Percentiles rank a stretch among this genome's conserved stretches.
These are phyloP conservation scores for Cyanoramphus novaezelandiae DNA, from an alignment of 2,113 vertebrate genomes.

Conservation along the genomic window DNA sequence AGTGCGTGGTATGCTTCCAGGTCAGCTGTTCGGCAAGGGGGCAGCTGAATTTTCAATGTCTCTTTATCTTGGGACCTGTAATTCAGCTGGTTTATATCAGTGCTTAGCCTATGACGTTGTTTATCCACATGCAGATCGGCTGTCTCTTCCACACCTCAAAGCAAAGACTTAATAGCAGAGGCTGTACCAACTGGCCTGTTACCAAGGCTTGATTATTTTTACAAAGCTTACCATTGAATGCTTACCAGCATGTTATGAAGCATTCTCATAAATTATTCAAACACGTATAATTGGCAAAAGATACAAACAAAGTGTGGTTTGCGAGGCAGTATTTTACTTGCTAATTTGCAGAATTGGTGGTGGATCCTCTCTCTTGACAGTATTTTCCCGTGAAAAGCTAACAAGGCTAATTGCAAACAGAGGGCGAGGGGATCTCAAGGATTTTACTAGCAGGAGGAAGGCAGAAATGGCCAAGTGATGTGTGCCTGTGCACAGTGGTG, in stretches of 20 bases:
- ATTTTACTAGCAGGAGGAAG: not conserved
- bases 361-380: not conserved
- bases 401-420: not conserved
- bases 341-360: not conserved
- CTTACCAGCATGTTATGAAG: not conserved
- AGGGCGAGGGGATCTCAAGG: not conserved
- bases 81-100: not conserved
- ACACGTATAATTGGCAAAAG: slow-evolving; percentile 6
- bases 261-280: slow-evolving; percentile 11
- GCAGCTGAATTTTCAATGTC: not conserved
- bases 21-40: not conserved
- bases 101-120: not conserved
- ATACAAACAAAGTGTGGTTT: not conserved
- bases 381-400: not conserved
- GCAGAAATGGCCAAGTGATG: not conserved
- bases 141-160: not conserved
- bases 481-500: accelerated
- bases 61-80: not conserved
- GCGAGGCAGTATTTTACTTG: not conserved
- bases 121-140: not conserved
- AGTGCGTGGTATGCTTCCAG: not conserved
- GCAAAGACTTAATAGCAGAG: not conserved
- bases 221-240: not conserved
- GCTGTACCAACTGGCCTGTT: not conserved
- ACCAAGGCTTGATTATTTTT: slow-evolving; percentile 38